Evolutionary conservation across 2,888 invertebrate species (phyloP).

Genomic region (Drosophila parthenogenetica): DNA sequence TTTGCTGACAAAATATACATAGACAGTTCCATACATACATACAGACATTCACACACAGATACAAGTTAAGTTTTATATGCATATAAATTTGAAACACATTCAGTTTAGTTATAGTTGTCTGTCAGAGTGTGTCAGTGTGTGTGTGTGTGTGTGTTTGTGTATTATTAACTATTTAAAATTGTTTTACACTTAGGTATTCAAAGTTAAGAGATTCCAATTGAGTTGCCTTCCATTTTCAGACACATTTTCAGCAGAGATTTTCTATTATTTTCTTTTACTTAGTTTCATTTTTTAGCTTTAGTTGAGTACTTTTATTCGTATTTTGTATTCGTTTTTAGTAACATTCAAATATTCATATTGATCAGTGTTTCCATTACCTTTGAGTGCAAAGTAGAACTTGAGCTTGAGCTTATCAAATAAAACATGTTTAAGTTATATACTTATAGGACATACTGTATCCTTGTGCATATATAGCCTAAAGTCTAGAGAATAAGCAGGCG

Average conservation of each 20-base stretch:
- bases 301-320: constrained; percentile 30
- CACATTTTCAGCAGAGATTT: constrained; percentile 37
- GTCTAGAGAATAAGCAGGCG: constrained; percentile 63
- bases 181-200: constrained; percentile 49
- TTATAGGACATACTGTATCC: constrained; percentile 11
- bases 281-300: constrained; percentile 22
- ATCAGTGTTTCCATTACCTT: constrained; percentile 41
- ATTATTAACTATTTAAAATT: constrained; percentile 54
- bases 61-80: constrained; percentile 44
- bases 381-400: constrained; percentile 51
- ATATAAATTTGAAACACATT: constrained; percentile 62
- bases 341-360: constrained; percentile 47
- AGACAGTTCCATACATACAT: constrained; percentile 49
- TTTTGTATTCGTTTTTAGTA: constrained; percentile 41
- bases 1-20: constrained; percentile 71
- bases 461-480: constrained; percentile 46
- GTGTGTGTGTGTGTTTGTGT: constrained; percentile 24
- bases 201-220: constrained; percentile 30
- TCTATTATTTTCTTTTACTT: constrained; percentile 6
- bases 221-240: constrained; percentile 24
- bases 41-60: constrained; percentile 30
- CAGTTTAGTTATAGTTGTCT: constrained; percentile 54
- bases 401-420: constrained; percentile 27
- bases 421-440: constrained; percentile 9
- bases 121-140: constrained; percentile 9